These are phyloP conservation scores for Cinclus mexicanus DNA, from an alignment of 2,113 vertebrate genomes.

Conservation along the genomic window DNA sequence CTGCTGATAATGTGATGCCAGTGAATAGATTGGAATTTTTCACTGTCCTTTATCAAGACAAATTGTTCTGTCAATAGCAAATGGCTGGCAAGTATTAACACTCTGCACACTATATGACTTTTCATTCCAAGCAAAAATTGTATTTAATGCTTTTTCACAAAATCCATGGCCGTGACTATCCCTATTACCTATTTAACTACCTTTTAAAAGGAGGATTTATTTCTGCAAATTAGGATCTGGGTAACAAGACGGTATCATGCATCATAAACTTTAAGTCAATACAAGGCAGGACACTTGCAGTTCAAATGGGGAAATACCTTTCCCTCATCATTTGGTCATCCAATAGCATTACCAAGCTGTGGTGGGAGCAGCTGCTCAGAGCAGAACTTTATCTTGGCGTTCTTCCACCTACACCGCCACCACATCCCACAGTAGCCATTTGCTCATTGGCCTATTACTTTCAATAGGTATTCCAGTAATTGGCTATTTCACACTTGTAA, in stretches of 20 bases:
- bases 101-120: constrained; percentile 83
- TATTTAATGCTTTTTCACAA: constrained; percentile 89
- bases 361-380: constrained; percentile 82
- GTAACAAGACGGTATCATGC: constrained; percentile 90
- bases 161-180: constrained; percentile 85
- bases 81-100: constrained; percentile 87
- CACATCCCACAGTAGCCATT: constrained; percentile 88
- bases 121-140: constrained; percentile 86
- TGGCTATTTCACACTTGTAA: constrained; percentile 99
- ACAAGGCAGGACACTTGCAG: constrained; percentile 79
- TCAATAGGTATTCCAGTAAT: constrained; percentile 91
- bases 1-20: constrained; percentile 91
- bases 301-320: constrained; percentile 78
- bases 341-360: constrained; percentile 62
- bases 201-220: constrained; percentile 95
- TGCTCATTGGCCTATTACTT: constrained; percentile 95
- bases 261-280: constrained; percentile 98
- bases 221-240: constrained; percentile 89
- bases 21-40: constrained; percentile 94
- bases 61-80: constrained; percentile 94
- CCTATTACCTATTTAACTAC: constrained; percentile 95
- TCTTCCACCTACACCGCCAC: constrained; percentile 74
- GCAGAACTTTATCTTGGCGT: constrained; percentile 86
- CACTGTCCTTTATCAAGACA: constrained; percentile 95
- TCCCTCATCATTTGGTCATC: constrained; percentile 69